Base-by-base conservation (phyloP, 2,888 invertebrate genomes). In the Allygus modestus region DNA sequence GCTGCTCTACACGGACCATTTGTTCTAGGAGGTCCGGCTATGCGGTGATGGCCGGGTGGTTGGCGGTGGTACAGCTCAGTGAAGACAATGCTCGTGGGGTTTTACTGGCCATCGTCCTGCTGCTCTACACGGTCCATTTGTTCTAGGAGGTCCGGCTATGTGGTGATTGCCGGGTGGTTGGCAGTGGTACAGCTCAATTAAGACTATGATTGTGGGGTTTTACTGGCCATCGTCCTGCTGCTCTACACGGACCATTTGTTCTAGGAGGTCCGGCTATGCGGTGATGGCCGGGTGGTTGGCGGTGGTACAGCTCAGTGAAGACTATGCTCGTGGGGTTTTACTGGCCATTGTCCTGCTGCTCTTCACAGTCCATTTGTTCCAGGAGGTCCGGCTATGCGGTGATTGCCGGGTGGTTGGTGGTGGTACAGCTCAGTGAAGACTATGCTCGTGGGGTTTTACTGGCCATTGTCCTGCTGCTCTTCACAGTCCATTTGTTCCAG, bases 31-130 rank as follows among this genome's bases (percentile, higher is more conserved):
- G 37, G 37, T n/a, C n/a, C n/a, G n/a, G 37, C 37, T 37, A 26
- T 37, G 71, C 37, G 71, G 71, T 33, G 33, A 79, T 84, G 84
- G 84, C 84, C 17, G 84, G 84, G 46, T 79, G 41, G 43, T 41
- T 84, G 28, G 61, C 79, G n/a, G 31, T 84, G n/a, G 79, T 84
- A n/a, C 61, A 84, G 83, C 90, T 94, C 88, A 92, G 92, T 87
- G 94, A 94, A 90, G 94, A 94, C 90, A 94, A 94, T 90, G 93
- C 93, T 85, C 91, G 37, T 4, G 37, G 5, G 37, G 37, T n/a
- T n/a, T n/a, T n/a, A n/a, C 37, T 37, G 9, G 37, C 37, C 37
- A 9, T 37, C 5, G 9, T 37, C 37, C 37, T 94, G 88, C 90
- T 92, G 75, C 88, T 91, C 17, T 94, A 94, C 89, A 92, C 94